Base-by-base conservation (phyloP, 1,140 invertebrate species). In the Wasmannia auropunctata region DNA sequence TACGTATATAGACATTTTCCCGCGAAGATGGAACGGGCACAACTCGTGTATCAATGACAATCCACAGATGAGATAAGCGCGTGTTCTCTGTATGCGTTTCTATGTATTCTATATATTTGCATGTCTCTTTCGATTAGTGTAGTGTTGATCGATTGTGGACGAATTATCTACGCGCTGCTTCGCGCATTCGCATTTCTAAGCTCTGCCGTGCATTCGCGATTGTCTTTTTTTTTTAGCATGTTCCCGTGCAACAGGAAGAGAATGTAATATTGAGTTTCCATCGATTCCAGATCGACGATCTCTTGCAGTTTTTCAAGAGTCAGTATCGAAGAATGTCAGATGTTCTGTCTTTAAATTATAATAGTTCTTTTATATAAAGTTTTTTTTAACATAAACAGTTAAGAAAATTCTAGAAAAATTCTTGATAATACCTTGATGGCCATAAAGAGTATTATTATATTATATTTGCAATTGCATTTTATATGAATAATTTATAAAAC, bases 161-260 rank as follows among this genome's bases (percentile, higher is more conserved):
- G 88, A 81, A 60, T 74, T 22, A 43, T 89, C 88, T 89, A 89
- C 87, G 67, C 87, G 88, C 87, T 87, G 87, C 62, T 58, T 19
- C 88, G 11, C 88, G 87, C 87, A 87, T 89, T 90, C 76, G 87
- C 90, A 89, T 49, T 87, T 84, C 77, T 86, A 90, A 91, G 91
- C 91, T 74, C 51, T 91, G 88, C 87, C 88, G 91, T 91, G 90
- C 90, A 84, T 92, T 86, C 87, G 86, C 86, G 89, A 92, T 56
- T 88, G 87, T 67, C 40, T 88, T 91, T 93, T 92, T 93, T 92
- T 86, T 74, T 83, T 43, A 83, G 88, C 88, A 89, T 89, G 83
- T 88, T 70, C 49, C 76, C 88, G 87, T 89, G 88, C 88, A 89
- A 86, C 69, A 89, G 58, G 88, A 74, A 51, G 31, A 85, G 22